Percentiles rank a stretch among this genome's conserved stretches.
Conservation (phyloP, 2,113 vertebrate species). For the Zonotrichia leucophrys region DNA sequence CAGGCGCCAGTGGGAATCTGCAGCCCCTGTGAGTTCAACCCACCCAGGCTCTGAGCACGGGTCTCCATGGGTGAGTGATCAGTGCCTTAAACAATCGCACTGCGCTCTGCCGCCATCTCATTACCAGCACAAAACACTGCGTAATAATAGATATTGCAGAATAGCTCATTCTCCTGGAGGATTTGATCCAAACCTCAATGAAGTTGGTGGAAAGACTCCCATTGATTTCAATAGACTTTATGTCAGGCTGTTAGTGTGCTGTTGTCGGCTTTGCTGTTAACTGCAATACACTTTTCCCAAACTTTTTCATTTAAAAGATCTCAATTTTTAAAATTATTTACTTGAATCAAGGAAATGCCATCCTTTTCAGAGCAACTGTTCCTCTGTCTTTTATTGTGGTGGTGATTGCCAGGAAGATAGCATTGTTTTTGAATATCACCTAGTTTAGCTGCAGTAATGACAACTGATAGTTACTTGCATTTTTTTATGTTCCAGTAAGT, state of each 20-base stretch:
- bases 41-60: not conserved
- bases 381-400: not conserved
- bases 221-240: conserved; percentile 62
- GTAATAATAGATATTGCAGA: conserved; percentile 55
- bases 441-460: not conserved
- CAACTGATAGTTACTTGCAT: not conserved
- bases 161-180: conserved; percentile 51
- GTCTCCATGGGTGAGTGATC: conserved; percentile 65
- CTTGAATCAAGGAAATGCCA: not conserved
- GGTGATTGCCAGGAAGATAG: not conserved
- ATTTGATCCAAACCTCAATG: conserved; percentile 56
- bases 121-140: conserved; percentile 53
- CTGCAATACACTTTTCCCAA: not conserved
- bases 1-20: conserved; percentile 15
- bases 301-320: not conserved
- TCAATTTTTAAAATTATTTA: not conserved
- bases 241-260: not conserved
- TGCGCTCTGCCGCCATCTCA: conserved; percentile 18
- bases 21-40: not conserved
- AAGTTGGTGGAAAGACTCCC: conserved; percentile 52
- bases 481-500: not conserved
- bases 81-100: conserved; percentile 25
- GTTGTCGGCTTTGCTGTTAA: not conserved
- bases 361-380: not conserved
- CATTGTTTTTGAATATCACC: not conserved